Evolutionary conservation across 2,797 vertebrate species (phyloP), one percentile per base, ranked within the genome.

Genomic region (Paedocypris micromegethes): DNA sequence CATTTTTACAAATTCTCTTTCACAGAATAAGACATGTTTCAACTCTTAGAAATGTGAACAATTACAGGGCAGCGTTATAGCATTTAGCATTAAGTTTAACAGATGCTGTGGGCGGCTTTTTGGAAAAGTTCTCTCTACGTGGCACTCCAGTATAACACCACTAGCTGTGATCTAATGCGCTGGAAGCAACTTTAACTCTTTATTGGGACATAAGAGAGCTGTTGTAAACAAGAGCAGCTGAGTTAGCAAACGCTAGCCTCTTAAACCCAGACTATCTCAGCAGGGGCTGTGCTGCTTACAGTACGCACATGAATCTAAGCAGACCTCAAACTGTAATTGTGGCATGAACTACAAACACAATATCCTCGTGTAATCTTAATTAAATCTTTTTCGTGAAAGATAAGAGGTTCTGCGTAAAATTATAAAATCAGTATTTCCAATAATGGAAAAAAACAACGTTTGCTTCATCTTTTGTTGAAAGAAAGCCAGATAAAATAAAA

Each of bases 51-150:
- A 66, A 72, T 55, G 75, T 58, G 55, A 60, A 77, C 77, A 80
- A 84, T 79, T 72, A 83, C 72, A 37, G 50, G 77, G 72, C 72
- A 77, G 76, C 80, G 78, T 80, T 80, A 82, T 81, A 80, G 80
- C 57, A 53, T 68, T 70, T 68, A 61, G 64, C 6, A 38, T 66
- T 46, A 55, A 56, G 66, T 61, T 64, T 41, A 51, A 83, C 79
- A 81, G 74, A 79, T 72, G 83, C 82, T 75, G 79, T 67, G 61
- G 6, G 3, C 73, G 72, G 78, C 76, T 41, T 66, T 80, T 83
- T 60, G 43, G 72, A 23, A 41, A 58, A 43, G 54, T 48, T 72
- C 40, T 37, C 72, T 54, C 59, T 50, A 78, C 58, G 51, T 72
- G 67, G 72, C 58, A 5, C 39, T 42, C 9, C 58, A 49, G 57